Base-by-base conservation (phyloP, 2,888 invertebrate species). In the Acronicta alni region DNA sequence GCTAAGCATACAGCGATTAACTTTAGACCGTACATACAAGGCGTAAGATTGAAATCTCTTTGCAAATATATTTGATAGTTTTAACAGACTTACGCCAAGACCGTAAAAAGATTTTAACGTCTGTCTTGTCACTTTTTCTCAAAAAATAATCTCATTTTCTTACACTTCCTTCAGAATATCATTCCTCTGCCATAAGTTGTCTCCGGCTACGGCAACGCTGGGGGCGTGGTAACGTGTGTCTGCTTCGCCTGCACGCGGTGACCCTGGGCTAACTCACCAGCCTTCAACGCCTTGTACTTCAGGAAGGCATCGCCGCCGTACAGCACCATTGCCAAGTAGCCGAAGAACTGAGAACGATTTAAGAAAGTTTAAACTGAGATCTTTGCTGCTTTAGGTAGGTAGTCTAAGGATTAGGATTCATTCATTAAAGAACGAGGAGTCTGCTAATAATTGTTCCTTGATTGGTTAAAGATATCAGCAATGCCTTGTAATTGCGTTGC, bases 241-340 rank as follows among this genome's bases (percentile, higher is more conserved):
- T 96, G 95, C 77, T 96, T 96, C 67, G 93, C 90, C 52, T 93
- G 86, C 37, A 95, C 95, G 38, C 95, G 92, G 41, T 95, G 95
- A 9, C 97, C 97, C 87, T 97, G 97, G 32, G 97, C 96, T 57
- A 96, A 89, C 67, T 95, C 95, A 2, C 97, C 97, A 17, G 92
- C 91, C 80, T 94, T 92, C 48, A 96, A 93, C 0, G 95, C 96
- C 60, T 93, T 94, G 85, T 96, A 97, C 85, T 98, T 98, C 23
- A 97, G 87, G 90, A 96, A 98, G 30, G 97, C 97, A 80, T 98
- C 98, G 67, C 95, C 95, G 0, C 96, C 98, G 88, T 98, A 98
- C 3, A 95, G 89, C 67, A 96, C 94, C 97, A 98, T 98, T 2
- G 97, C 96, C 60, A 96, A 95, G 89, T 97, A 98, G 43, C 98